A percentile compares a stretch with the other conserved stretches of the same genome.
phyloP scores from a whole-genome alignment of 2,113 vertebrate genomes.

The Gambusia affinis region DNA sequence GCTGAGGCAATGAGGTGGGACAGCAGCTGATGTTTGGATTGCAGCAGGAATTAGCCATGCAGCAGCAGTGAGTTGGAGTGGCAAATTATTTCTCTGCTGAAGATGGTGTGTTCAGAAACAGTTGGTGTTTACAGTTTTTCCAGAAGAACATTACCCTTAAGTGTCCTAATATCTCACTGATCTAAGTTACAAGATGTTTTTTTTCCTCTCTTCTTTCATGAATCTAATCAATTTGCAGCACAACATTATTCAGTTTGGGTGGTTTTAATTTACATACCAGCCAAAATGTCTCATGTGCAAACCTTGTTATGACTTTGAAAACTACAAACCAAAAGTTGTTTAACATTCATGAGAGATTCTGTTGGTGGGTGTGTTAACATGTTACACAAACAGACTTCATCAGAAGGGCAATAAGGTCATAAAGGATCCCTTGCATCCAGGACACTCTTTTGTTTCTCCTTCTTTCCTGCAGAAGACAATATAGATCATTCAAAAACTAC shows the following conservation, averaged over 20 bases:
- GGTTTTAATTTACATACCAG: not conserved
- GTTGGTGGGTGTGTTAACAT: not conserved
- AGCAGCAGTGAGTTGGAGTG: constrained; percentile 30
- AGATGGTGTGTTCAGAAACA: not conserved
- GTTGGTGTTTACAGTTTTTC: not conserved
- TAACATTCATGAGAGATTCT: not conserved
- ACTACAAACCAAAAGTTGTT: not conserved
- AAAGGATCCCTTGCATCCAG: too few relatives aligned
- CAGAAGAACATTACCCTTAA: not conserved
- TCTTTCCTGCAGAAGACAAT: too few relatives aligned
- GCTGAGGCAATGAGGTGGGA: constrained; percentile 2
- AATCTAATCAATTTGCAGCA: not conserved
- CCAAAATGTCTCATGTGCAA: not conserved
- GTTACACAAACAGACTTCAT: not conserved
- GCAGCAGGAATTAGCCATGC: constrained; percentile 60
- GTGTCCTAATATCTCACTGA: not conserved
- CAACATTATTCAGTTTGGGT: not conserved
- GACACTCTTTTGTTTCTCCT: too few relatives aligned
- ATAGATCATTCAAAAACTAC: too few relatives aligned
- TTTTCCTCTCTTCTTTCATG: not conserved
- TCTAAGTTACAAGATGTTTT: not conserved
- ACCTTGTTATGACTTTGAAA: not conserved
- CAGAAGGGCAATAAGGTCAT: too few relatives aligned
- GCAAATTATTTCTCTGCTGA: constrained; percentile 22
- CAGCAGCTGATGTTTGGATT: constrained; percentile 53